phyloP scores from a whole-genome alignment of 2,888 invertebrate species.

The Apamea anceps region DNA sequence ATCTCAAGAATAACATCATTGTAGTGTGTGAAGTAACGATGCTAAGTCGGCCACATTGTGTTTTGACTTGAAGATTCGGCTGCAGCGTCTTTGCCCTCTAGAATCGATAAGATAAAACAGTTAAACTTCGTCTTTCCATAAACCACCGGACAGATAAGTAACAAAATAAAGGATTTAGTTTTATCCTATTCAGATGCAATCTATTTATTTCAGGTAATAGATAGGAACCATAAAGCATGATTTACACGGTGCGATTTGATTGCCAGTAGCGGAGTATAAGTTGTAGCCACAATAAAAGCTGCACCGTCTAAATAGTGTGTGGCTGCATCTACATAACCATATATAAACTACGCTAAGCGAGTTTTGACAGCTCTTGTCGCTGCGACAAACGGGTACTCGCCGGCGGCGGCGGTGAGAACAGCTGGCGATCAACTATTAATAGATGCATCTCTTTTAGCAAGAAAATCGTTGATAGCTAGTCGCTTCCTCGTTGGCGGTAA shows the following conservation, averaged over 20 bases:
- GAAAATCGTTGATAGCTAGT: neutral
- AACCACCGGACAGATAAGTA: neutral
- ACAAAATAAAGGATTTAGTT: neutral
- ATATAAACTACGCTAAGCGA: neutral
- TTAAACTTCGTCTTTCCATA: neutral
- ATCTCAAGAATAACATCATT: neutral
- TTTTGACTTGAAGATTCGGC: slow-evolving; percentile 21
- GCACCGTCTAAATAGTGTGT: no score
- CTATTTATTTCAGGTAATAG: neutral
- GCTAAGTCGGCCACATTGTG: neutral
- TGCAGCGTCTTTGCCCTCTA: slow-evolving; percentile 23
- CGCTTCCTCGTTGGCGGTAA: neutral
- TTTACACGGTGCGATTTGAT: no score
- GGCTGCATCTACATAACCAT: no score
- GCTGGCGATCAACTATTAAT: neutral
- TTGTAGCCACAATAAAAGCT: no score
- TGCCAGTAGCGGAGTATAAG: no score
- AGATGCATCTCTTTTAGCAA: neutral
- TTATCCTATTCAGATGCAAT: neutral
- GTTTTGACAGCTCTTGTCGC: neutral
- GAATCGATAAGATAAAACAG: slow-evolving; percentile 31
- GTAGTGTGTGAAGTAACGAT: neutral
- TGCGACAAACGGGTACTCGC: neutral
- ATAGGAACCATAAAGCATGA: no score
- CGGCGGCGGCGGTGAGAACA: no score